Percentiles rank a stretch among this genome's conserved stretches.
phyloP scores from a whole-genome alignment of 2,888 invertebrate species.

The Thysanoteuthis rhombus region DNA sequence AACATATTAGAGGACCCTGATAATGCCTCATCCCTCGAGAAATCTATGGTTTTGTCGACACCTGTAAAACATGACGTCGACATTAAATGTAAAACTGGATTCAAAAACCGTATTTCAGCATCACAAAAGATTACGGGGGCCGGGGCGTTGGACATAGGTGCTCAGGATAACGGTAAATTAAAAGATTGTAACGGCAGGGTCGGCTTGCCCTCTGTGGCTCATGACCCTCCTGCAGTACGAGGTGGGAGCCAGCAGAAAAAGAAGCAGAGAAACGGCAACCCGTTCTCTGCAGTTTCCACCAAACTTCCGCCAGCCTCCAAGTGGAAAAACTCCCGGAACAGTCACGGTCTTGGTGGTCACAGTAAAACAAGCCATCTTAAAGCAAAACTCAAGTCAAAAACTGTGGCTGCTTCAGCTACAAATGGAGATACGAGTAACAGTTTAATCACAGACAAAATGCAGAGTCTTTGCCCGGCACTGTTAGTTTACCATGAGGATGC shows the following conservation, averaged over 20 bases:
- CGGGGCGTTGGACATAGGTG: not conserved
- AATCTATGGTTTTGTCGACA: not conserved
- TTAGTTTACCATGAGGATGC: slow-evolving; percentile 53
- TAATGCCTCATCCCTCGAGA: not conserved
- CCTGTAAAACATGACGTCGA: not conserved
- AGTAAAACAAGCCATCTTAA: not conserved
- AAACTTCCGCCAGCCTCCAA: not conserved
- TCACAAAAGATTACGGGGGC: not conserved
- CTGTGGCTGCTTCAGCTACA: not conserved
- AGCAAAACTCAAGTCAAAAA: not conserved
- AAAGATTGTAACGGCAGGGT: not conserved
- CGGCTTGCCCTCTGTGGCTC: not conserved
- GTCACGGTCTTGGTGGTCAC: not conserved
- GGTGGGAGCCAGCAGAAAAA: not conserved
- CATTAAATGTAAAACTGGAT: not conserved
- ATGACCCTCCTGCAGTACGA: not conserved
- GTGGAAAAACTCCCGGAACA: slow-evolving; percentile 1
- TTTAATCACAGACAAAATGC: not conserved
- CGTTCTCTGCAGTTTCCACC: not conserved
- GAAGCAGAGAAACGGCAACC: not conserved
- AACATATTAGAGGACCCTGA: not conserved
- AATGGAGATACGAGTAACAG: not conserved
- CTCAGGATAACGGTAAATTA: not conserved
- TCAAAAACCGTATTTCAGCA: not conserved
- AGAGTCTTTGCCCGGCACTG: slow-evolving; percentile 31